Conservation (phyloP, 2,888 invertebrate genomes). For the Heliconius sara region DNA sequence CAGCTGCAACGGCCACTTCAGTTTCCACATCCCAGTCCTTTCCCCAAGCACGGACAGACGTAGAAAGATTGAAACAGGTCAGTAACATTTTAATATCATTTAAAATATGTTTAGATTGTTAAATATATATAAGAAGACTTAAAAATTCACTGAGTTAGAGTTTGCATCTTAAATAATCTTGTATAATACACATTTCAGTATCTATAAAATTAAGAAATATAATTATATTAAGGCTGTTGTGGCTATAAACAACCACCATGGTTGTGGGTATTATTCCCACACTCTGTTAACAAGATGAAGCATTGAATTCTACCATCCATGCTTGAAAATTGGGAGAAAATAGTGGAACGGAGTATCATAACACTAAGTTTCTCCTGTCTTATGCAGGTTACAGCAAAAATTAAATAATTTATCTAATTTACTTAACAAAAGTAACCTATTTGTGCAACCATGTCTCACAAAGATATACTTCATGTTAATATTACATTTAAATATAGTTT, state of each 20-base stretch:
- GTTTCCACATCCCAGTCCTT: slow-evolving; percentile 58
- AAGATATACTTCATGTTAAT: neutral
- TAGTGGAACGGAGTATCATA: neutral
- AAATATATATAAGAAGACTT: neutral
- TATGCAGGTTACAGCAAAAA: neutral
- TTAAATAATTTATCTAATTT: slow-evolving; percentile 1
- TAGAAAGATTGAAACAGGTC: slow-evolving; percentile 79
- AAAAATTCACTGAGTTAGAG: too few species aligned
- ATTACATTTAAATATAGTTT: neutral
- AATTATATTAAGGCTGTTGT: neutral
- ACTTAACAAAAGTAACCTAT: slow-evolving; percentile 6
- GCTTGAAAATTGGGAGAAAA: neutral
- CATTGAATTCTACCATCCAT: neutral
- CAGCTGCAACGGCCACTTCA: slow-evolving; percentile 48
- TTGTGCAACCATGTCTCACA: slow-evolving; percentile 19
- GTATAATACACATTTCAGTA: neutral
- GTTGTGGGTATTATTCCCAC: neutral
- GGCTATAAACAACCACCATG: neutral
- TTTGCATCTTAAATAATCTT: neutral
- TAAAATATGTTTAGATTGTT: neutral
- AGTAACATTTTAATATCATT: slow-evolving; percentile 48
- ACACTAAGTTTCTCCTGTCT: neutral
- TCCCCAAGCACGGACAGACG: slow-evolving; percentile 73
- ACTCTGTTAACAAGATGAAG: neutral
- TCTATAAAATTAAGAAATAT: neutral